Percentiles rank a stretch among this genome's conserved stretches.
Conservation (phyloP, 2,888 invertebrate genomes). For the Drosophila hamatofila region DNA sequence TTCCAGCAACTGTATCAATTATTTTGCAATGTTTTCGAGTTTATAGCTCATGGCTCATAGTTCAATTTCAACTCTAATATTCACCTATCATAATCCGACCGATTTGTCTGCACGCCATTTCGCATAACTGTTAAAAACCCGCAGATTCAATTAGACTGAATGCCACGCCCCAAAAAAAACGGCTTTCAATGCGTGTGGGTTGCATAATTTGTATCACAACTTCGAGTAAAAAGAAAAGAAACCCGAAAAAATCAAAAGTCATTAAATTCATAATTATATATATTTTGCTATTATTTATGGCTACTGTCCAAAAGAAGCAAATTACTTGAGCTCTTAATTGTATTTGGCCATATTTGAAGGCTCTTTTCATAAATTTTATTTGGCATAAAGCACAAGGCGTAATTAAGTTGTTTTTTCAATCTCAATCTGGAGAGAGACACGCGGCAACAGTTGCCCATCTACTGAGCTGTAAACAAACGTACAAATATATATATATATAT, state of each 20-base stretch:
- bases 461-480: constrained; percentile 39
- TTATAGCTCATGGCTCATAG: neutral
- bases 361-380: constrained; percentile 44
- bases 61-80: neutral
- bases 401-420: constrained; percentile 53
- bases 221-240: constrained; percentile 4
- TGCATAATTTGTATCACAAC: constrained; percentile 64
- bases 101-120: constrained; percentile 16
- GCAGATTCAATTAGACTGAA: constrained; percentile 25
- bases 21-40: neutral
- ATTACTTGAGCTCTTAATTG: constrained; percentile 65
- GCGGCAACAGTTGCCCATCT: constrained; percentile 35
- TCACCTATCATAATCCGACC: neutral
- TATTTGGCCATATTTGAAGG: constrained; percentile 59
- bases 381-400: constrained; percentile 44
- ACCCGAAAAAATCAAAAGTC: constrained; percentile 10
- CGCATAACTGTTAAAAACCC: constrained; percentile 45
- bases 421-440: constrained; percentile 38
- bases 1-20: neutral
- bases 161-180: constrained; percentile 47
- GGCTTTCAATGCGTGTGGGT: constrained; percentile 62
- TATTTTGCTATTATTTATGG: constrained; percentile 55
- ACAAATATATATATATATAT: constrained; percentile 25
- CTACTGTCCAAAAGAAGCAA: constrained; percentile 65
- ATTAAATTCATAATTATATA: constrained; percentile 31